Evolutionary conservation across 2,113 vertebrate species (phyloP), one percentile per base, ranked within the genome.

Genomic region (Rhinogobius similis): DNA sequence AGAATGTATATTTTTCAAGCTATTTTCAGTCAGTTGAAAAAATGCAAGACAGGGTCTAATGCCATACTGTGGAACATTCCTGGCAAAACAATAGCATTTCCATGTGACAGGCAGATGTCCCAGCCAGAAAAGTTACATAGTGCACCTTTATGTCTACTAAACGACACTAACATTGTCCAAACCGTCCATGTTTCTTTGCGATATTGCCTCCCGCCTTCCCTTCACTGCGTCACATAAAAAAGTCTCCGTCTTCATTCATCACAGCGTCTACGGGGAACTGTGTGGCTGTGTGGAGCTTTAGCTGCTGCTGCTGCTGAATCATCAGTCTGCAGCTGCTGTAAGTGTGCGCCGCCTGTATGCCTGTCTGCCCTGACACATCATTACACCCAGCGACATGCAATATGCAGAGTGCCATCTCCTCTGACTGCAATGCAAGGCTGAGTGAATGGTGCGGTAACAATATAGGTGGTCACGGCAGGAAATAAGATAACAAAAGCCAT

Each of bases 221-320:
- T 50, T 67, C 75, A 62, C 71, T 77, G 75, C 83, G 73, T n/a
- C 67, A 68, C 56, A 55, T 63, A 65, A 43, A 38, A 58, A 43
- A 38, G 46, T 62, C 68, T 56, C 38, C 67, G 59, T 77, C 70
- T 80, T 66, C 62, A 65, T 87, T 71, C 65, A 82, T 86, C 85
- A 79, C 77, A 61, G 41, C 70, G 27, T 52, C 68, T 76, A 26
- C 65, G 77, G 67, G 41, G 56, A 79, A n/a, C 53, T 10, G 67
- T 55, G 66, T 36, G 70, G 81, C 72, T 63, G 46, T n/a, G 53
- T 27, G 18, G 72, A 70, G 73, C 75, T 66, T 43, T 12, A 38
- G 39, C 71, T 52, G 70, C 48, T 63, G 69, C 58, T 82, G 36
- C 62, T 89, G 89, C 90, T 92, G 88, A 91, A 65, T 90, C 87